Base-by-base conservation (phyloP, 2,888 invertebrate genomes). In the Ophioninae sp. region DNA sequence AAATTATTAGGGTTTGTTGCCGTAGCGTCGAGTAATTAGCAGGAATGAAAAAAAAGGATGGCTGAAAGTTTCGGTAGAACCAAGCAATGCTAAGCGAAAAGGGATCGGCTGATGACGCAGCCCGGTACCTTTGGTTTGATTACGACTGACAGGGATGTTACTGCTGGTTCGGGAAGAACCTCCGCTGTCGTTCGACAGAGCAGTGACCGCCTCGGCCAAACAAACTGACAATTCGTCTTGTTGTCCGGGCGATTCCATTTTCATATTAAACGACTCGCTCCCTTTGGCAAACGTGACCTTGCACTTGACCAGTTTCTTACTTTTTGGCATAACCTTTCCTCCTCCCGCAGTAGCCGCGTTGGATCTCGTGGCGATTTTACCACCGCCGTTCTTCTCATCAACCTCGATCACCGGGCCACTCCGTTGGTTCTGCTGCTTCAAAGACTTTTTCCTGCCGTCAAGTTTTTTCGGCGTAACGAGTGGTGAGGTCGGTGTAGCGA, bases 181-280 rank as follows among this genome's bases (percentile, higher is more conserved):
- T 69, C 81, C 81, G 75, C 79, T 88, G 61, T 90, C 91, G 76
- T 90, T 88, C 56, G 91, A 89, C 73, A 93, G 89, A 65, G 92
- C 93, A 63, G 89, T 91, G 23, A 91, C 93, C 44, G 92, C 91
- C 83, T 92, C 93, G 44, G 93, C 93, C 65, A 93, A 88, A 85
- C 92, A 92, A 37, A 89, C 91, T 17, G 93, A 91, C 72, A 93
- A 85, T 83, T 92, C 91, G 86, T 92, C 92, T 65, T 91, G 91
- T 81, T 86, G 86, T 77, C 89, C 89, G 59, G 85, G 86, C 64
- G 85, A 84, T 20, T 84, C 84, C 8, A 67, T 67, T 72, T 51
- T 89, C 87, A 56, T 89, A 58, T 44, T 69, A 20, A 68, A 84
- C 44, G 86, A 68, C 20, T 88, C 87, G 67, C 67, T 86, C 17